Evolutionary conservation across 2,888 invertebrate genomes (phyloP).

Genomic region (Anorthoa munda): DNA sequence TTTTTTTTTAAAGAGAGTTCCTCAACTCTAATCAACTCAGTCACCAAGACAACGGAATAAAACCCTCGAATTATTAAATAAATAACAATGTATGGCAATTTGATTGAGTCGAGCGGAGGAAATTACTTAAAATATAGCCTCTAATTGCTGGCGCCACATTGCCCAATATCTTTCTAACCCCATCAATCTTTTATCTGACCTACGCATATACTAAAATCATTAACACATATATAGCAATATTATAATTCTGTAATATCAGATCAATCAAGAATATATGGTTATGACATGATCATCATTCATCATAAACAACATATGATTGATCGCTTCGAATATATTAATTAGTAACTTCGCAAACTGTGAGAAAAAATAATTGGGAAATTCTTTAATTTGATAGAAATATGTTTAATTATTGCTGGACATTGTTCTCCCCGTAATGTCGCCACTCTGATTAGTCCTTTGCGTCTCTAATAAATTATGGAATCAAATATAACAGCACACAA

Average conservation of each 20-base stretch:
- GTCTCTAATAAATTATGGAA: too few species aligned
- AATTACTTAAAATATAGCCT: background rate
- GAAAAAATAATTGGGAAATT: background rate
- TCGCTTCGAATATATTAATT: conserved; percentile 29
- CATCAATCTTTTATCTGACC: conserved; percentile 19
- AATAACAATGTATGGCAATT: too few species aligned
- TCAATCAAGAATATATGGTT: conserved; percentile 14
- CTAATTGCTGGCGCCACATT: background rate
- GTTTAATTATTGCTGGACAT: too few species aligned
- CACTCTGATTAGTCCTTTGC: too few species aligned
- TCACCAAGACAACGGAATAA: too few species aligned
- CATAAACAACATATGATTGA: conserved; percentile 21
- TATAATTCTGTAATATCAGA: conserved; percentile 25
- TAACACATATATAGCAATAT: conserved; percentile 9
- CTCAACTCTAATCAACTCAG: too few species aligned
- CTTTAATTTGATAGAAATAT: background rate
- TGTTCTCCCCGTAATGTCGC: too few species aligned
- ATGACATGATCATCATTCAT: background rate
- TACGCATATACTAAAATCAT: conserved; percentile 14
- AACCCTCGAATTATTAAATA: too few species aligned
- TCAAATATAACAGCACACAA: too few species aligned
- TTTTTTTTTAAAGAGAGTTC: too few species aligned
- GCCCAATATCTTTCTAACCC: background rate
- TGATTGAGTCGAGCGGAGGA: too few species aligned
- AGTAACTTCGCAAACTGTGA: background rate